These are phyloP conservation scores for Stenchaetothrips biformis DNA, from an alignment of 2,888 invertebrate genomes.

Conservation along the genomic window DNA sequence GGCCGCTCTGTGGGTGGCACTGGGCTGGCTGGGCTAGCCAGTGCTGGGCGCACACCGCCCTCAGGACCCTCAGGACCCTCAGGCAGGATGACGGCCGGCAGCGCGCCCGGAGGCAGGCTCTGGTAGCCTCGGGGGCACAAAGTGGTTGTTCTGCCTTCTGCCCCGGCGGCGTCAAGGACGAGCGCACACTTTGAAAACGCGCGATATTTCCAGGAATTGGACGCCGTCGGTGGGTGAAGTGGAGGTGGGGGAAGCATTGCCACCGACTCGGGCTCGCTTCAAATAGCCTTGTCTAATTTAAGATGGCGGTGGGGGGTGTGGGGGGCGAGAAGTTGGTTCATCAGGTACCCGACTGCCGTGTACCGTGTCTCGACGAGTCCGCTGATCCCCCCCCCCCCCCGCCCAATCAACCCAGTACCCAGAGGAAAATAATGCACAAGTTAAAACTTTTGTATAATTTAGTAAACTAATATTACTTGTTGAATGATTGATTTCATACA, in stretches of 20 bases:
- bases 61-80: too few relatives aligned
- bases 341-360: too few relatives aligned
- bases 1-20: too few relatives aligned
- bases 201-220: constrained; percentile 18
- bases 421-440: background rate
- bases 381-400: background rate
- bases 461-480: constrained; percentile 28
- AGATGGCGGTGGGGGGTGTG: background rate
- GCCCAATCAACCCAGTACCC: background rate
- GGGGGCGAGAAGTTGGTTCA: too few relatives aligned
- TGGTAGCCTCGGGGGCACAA: background rate
- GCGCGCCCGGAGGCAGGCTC: background rate
- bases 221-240: background rate
- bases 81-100: too few relatives aligned
- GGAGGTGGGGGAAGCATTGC: background rate
- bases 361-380: too few relatives aligned
- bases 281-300: constrained; percentile 15
- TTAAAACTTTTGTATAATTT: background rate
- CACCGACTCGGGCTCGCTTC: background rate
- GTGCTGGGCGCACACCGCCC: too few relatives aligned
- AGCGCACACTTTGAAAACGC: constrained; percentile 15
- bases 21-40: too few relatives aligned
- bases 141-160: too few relatives aligned
- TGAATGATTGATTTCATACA: constrained; percentile 31
- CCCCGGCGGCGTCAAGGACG: background rate